Percentiles rank a stretch among this genome's conserved stretches.
Conservation (phyloP, 1,140 invertebrate genomes). For the Maniola jurtina region DNA sequence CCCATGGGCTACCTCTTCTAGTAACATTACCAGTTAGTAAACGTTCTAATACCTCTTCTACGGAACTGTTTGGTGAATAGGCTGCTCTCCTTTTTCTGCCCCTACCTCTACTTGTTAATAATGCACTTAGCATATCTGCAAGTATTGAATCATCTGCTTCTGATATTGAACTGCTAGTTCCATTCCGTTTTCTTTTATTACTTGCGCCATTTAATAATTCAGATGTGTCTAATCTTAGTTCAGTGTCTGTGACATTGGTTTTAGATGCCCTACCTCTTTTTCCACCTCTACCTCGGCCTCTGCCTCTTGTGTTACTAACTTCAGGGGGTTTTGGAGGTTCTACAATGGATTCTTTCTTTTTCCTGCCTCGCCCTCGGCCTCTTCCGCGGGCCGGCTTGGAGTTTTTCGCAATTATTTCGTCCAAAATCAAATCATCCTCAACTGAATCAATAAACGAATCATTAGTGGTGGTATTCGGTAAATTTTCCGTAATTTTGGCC, state of each 20-base stretch:
- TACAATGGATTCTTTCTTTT: neutral
- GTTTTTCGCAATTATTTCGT: constrained; percentile 3
- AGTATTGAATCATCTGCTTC: no score
- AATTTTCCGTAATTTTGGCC: neutral
- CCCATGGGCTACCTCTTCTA: neutral
- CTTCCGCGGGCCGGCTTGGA: neutral
- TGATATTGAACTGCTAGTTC: no score
- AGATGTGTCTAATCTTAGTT: no score
- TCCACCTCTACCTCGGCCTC: constrained; percentile 14
- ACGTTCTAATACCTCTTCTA: neutral
- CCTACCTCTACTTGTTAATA: constrained; percentile 15
- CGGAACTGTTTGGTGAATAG: neutral
- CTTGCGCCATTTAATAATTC: no score
- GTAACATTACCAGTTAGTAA: neutral
- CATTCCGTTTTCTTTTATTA: no score
- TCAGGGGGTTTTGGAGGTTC: neutral
- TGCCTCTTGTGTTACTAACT: constrained; percentile 15
- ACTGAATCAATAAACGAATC: neutral
- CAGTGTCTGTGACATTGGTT: neutral
- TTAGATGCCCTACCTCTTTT: neutral
- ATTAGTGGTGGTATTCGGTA: neutral
- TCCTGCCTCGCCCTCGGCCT: neutral
- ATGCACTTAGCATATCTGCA: neutral
- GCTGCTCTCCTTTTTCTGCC: constrained; percentile 3
- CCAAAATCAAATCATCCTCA: neutral